Base-by-base conservation (phyloP, 1,140 invertebrate species). In the Bombus turneri region DNA sequence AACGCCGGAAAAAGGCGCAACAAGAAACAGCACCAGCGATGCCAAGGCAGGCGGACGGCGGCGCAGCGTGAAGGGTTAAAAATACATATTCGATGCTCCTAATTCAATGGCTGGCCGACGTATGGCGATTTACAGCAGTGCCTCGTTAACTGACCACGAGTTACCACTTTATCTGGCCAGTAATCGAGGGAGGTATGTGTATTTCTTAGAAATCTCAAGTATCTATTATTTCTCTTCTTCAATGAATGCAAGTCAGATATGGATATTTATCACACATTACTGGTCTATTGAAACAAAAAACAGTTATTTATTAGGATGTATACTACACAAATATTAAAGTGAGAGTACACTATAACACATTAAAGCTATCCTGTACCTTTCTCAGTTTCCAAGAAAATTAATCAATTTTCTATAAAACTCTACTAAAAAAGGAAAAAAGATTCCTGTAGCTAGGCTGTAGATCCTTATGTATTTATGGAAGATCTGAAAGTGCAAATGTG, bases 31-130 rank as follows among this genome's bases (percentile, higher is more conserved):
- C 25, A 3, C 9, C 39, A n/a, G 37, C 13, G 8, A 37, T 62
- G 66, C n/a, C 41, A 22, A 5, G 25, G 12, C 41, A 18, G 39
- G 64, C 22, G 6, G 64, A 15, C 43, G 31, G 43, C 10, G 57
- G 64, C 37, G n/a, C 25, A 31, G 31, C 8, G 39, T 25, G 82
- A 84, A 77, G 37, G 75, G 82, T 79, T 84, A 84, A 84, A 84
- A 84, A 84, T 84, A 80, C 76, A 71, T 84, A 62, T 73, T 71
- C 80, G 83, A 80, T 43, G 76, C 66, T 84, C 53, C 76, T 79
- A 84, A 84, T 84, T 84, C 76, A 84, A 84, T 84, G 83, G 62
- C 76, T 68, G 41, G 37, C 47, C 64, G 75, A 41, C 41, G 71
- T 47, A 18, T 12, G 80, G 75, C 82, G 75, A 71, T 84, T 84